Evolutionary conservation across 2,113 vertebrate genomes (phyloP), one percentile per base, ranked within the genome.

Genomic region (Scophthalmus maximus): DNA sequence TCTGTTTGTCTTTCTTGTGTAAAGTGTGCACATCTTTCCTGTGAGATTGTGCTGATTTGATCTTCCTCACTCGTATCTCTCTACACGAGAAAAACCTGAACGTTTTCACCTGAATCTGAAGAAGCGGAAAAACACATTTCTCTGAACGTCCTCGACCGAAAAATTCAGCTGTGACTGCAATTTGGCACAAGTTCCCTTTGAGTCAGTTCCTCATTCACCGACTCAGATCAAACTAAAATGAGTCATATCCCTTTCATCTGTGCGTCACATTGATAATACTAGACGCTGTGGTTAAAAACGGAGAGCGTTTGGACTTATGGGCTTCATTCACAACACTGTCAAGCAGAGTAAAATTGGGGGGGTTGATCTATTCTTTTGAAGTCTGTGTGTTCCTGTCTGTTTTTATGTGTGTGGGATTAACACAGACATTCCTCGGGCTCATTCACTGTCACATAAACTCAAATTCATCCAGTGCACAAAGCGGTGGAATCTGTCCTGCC

Each of bases 391-490:
- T n/a, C 32, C 14, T 69, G 32, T 52, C 46, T 79, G 52, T 65
- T 55, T 73, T 46, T 62, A 26, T 70, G 30, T 68, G 60, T 63
- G 57, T 59, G 44, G 68, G 82, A 88, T 90, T 90, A 90, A 61
- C 76, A 56, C 52, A 67, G 79, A 85, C 87, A 91, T 93, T 93
- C 88, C 90, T 89, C 60, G 49, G 68, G 83, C 84, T 84, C 82
- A 69, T 79, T 82, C 84, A 80, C 50, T 88, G 89, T 91, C 90
- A 88, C 74, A 84, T 64, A 68, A 70, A 81, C 78, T 88, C 78
- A 84, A 56, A 81, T 76, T 88, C 88, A 90, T 85, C 66, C 50
- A 11, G 70, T 68, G 72, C 77, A 82, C 70, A 89, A 87, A 88
- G 78, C 77, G 58, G 79, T 77, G 88, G 90, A 91, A 87, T 91